Evolutionary conservation across 2,888 invertebrate species (phyloP).

Genomic region (Tholera decimalis): DNA sequence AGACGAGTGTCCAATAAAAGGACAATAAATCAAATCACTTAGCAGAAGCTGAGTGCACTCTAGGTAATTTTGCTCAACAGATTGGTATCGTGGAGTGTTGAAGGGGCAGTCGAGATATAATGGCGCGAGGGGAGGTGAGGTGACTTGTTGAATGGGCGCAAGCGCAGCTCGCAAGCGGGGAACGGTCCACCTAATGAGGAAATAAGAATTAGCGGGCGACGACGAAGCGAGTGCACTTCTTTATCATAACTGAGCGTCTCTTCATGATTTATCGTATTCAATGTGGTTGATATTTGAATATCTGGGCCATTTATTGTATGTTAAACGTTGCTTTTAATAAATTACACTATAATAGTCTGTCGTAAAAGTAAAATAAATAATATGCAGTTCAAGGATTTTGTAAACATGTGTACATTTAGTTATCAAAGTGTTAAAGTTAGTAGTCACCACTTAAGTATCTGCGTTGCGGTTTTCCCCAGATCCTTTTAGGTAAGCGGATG

Average conservation of each 20-base stretch:
- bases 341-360: neutral
- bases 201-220: slow-evolving; percentile 90
- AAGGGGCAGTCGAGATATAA: slow-evolving; percentile 70
- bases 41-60: slow-evolving; percentile 82
- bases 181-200: slow-evolving; percentile 87
- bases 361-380: slow-evolving; percentile 5
- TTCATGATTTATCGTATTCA: slow-evolving; percentile 65
- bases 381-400: slow-evolving; percentile 18
- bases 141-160: slow-evolving; percentile 82
- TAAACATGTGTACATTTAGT: neutral
- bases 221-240: slow-evolving; percentile 86
- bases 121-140: slow-evolving; percentile 61
- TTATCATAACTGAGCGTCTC: slow-evolving; percentile 74
- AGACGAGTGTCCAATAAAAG: slow-evolving; percentile 85
- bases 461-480: slow-evolving; percentile 16
- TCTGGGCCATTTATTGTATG: slow-evolving; percentile 1
- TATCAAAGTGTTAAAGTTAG: slow-evolving; percentile 4
- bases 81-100: slow-evolving; percentile 71
- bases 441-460: slow-evolving; percentile 21
- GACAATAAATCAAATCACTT: slow-evolving; percentile 89
- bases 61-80: slow-evolving; percentile 81
- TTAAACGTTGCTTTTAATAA: slow-evolving; percentile 4
- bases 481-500: slow-evolving; percentile 24
- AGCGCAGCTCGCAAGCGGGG: slow-evolving; percentile 75
- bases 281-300: slow-evolving; percentile 30